Evolutionary conservation across 2,888 invertebrate species (phyloP).

Genomic region (Hydrotaea cyrtoneurina): DNA sequence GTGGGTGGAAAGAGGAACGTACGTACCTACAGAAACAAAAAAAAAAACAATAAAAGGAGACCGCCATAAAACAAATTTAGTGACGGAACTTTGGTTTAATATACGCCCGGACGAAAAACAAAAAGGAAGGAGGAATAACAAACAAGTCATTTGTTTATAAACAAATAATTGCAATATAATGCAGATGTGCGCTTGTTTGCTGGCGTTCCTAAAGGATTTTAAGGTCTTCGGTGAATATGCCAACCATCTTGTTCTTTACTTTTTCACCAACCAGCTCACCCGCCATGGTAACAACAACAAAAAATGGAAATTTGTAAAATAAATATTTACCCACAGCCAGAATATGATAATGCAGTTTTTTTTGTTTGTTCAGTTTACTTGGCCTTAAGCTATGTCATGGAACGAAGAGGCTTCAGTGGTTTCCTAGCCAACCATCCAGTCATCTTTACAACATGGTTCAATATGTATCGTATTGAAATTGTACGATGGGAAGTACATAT

Average conservation of each 20-base stretch:
- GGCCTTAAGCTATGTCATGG: not conserved
- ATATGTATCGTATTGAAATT: not conserved
- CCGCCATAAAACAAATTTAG: constrained; percentile 39
- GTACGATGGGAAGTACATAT: not conserved
- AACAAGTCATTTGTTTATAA: constrained; percentile 26
- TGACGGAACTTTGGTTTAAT: constrained; percentile 51
- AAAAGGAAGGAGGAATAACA: constrained; percentile 39
- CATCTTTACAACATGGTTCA: not conserved
- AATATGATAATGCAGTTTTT: constrained; percentile 15
- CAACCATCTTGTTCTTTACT: not conserved
- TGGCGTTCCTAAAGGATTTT: constrained; percentile 1
- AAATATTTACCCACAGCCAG: not conserved
- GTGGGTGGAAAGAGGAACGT: not conserved
- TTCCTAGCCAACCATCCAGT: not conserved
- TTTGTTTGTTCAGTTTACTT: not conserved
- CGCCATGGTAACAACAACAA: not conserved
- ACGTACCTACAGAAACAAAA: not conserved
- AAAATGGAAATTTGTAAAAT: not conserved
- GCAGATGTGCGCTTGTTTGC: not conserved
- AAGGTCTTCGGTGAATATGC: not conserved
- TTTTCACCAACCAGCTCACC: not conserved
- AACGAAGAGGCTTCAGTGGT: not conserved
- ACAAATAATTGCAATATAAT: not conserved
- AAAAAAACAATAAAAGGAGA: constrained; percentile 33
- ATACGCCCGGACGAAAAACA: not conserved